These are phyloP conservation scores for Oreohelix idahoensis DNA, from an alignment of 1,140 invertebrate species.

Conservation along the genomic window DNA sequence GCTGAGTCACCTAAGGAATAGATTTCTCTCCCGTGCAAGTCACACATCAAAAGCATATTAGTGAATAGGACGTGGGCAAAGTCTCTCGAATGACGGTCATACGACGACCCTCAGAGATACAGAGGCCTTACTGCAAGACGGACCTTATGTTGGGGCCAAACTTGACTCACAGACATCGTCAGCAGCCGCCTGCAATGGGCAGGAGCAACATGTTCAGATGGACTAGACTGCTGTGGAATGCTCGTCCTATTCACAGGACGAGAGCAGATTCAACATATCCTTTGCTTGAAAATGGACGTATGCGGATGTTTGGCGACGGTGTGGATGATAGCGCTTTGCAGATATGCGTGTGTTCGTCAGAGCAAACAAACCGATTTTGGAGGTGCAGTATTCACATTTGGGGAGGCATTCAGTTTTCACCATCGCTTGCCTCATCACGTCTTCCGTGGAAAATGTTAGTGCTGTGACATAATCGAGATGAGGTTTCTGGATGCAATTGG, in stretches of 20 bases:
- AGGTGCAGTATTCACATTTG: background rate
- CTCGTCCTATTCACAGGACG: background rate
- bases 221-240: background rate
- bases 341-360: background rate
- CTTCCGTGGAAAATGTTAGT: background rate
- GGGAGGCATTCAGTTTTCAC: background rate
- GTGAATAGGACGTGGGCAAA: no score
- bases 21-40: no score
- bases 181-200: background rate
- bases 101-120: background rate
- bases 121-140: background rate
- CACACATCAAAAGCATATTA: no score
- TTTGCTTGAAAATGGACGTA: background rate
- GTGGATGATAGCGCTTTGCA: background rate
- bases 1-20: no score
- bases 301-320: background rate
- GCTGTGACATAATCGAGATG: background rate
- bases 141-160: constrained; percentile 1
- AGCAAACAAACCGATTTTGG: background rate
- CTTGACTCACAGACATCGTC: background rate
- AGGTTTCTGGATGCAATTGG: background rate
- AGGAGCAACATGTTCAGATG: background rate
- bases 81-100: background rate
- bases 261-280: background rate
- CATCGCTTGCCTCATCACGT: background rate